Evolutionary conservation across 2,888 invertebrate species (phyloP), one percentile per base, ranked within the genome.

Genomic region (Seira sanloemensis): DNA sequence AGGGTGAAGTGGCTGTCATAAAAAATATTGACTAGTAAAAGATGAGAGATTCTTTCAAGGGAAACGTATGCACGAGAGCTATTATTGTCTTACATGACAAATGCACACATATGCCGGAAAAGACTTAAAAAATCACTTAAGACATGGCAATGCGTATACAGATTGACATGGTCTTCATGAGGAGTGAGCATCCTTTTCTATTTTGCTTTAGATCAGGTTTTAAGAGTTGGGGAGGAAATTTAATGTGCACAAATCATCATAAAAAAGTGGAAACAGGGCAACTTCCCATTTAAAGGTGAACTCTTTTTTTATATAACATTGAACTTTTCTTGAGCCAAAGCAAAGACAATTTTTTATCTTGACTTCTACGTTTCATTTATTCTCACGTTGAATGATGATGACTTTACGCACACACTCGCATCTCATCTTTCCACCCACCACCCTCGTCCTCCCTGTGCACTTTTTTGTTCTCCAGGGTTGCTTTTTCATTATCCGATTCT

Each of bases 321-420:
- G n/a, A n/a, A n/a, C n/a, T 18, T 58, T 58, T 58, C n/a, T 4
- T 18, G 37, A 4, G 2, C n/a, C 58, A 58, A 18, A 5, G 5
- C 46, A 46, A n/a, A 58, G 58, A 25, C 58, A 65, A 74, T 54
- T 73, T 72, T 73, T 79, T 79, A 79, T 79, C 79, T 68, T 12
- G 65, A 66, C 79, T 79, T 79, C 79, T 79, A 73, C 78, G 73
- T 73, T 79, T 79, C 79, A 79, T 79, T 79, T 76, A 76, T 76
- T 79, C 73, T 66, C 73, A 73, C 73, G 66, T 68, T 37, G 37
- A 37, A 37, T n/a, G 24, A 27, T 65, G 50, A 76, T 76, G 46
- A 50, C 50, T 18, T 21, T 21, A 27, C 58, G 46, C 50, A 50
- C 21, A 26, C 54, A 26, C 27, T 68, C 27, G n/a, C 72, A 73